These are phyloP conservation scores for Myanophis thanlyinensis DNA, from an alignment of 2,113 vertebrate species.

Conservation along the genomic window DNA sequence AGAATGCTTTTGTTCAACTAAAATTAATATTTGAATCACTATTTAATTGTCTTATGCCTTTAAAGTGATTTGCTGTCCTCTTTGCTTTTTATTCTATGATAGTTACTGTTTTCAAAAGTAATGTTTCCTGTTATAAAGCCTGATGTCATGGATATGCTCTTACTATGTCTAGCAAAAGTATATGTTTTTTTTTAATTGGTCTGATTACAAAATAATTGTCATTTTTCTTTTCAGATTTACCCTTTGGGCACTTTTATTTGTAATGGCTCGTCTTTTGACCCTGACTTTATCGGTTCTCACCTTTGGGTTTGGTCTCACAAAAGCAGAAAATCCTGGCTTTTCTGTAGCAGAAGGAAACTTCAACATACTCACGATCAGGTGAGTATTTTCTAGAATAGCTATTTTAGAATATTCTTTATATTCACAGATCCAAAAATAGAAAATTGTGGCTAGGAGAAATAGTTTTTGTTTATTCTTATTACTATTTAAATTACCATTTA, in stretches of 20 bases:
- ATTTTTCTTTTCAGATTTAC: constrained; percentile 72
- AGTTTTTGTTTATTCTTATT: background rate
- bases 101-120: background rate
- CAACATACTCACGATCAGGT: constrained; percentile 79
- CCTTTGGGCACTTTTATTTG: constrained; percentile 82
- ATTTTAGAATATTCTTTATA: constrained; percentile 5
- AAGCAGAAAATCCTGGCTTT: constrained; percentile 77
- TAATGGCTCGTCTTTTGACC: constrained; percentile 80
- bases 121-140: background rate
- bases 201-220: background rate
- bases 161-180: background rate
- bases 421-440: background rate
- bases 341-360: constrained; percentile 79
- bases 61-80: background rate
- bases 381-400: constrained; percentile 16
- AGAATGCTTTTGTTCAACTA: background rate
- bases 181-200: background rate
- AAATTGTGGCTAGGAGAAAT: background rate
- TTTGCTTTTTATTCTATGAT: background rate
- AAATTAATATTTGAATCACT: background rate
- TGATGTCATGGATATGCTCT: background rate
- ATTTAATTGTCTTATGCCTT: background rate
- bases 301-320: constrained; percentile 81
- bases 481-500: background rate
- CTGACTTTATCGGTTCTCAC: constrained; percentile 82